A percentile compares a stretch with the other conserved stretches of the same genome.
phyloP scores from a whole-genome alignment of 2,888 invertebrate genomes.

The Trissoscelio sp. region DNA sequence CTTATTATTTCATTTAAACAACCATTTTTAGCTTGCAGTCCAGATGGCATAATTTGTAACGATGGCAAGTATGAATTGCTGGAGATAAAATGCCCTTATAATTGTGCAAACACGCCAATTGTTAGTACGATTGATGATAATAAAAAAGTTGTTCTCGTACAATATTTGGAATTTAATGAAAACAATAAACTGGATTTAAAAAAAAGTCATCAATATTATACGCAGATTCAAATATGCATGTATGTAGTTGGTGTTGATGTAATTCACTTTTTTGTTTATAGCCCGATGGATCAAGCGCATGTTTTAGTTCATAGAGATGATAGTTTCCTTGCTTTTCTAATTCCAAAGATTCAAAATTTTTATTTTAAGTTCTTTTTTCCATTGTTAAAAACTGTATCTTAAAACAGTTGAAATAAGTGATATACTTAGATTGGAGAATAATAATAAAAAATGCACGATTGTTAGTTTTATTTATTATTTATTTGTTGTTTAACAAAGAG shows the following conservation, averaged over 20 bases:
- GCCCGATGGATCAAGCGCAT: not conserved
- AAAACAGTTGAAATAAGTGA: no score
- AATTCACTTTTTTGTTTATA: constrained; percentile 30
- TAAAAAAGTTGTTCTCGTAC: no score
- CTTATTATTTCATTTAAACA: not conserved
- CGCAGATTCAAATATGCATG: constrained; percentile 13
- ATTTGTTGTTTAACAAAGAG: no score
- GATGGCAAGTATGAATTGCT: not conserved
- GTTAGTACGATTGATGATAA: no score
- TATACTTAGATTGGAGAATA: no score
- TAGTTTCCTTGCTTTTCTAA: constrained; percentile 3
- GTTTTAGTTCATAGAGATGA: constrained; percentile 9
- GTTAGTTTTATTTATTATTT: no score
- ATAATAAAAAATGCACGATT: no score
- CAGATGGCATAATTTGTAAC: not conserved
- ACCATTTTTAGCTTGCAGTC: constrained; percentile 4
- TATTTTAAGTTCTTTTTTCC: constrained; percentile 10
- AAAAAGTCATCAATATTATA: constrained; percentile 7
- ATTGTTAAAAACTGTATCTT: no score
- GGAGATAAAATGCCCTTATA: constrained; percentile 3
- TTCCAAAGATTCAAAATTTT: constrained; percentile 53
- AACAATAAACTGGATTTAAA: no score
- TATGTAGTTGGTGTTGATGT: constrained; percentile 1
- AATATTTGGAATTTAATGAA: not conserved
- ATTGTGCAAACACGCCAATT: not conserved